Base-by-base conservation (phyloP, 2,113 vertebrate genomes). In the Vicugna pacos region DNA sequence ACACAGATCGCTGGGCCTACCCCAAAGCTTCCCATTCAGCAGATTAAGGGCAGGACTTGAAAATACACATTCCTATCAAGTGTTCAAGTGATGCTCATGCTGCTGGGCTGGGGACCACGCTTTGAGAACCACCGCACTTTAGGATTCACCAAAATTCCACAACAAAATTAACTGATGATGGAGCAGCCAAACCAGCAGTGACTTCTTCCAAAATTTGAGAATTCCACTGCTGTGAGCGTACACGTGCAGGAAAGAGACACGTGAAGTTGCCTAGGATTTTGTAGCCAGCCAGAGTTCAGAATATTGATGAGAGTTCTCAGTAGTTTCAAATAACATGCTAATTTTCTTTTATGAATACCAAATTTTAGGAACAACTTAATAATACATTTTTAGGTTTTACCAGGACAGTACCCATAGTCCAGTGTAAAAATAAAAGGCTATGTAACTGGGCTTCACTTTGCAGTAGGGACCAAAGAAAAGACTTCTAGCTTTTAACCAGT, bases 251-350 rank as follows among this genome's bases (percentile, higher is more conserved):
- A 15, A 24, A 24, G 15, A 20, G 52, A 30, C 9, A 2, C 1
- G 3, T 0, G 7, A 20, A 14, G 14, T 22, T 11, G 38, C 15
- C 20, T 5, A 14, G 24, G 12, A 0, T 7, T n/a, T 3, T 30
- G 3, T 60, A 70, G 54, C n/a, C 58, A 48, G 81, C 54, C 30
- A 1, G 77, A 14, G 54, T 35, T 75, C 56, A 69, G 75, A 79
- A 7, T 6, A 26, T 3, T 4, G 54, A 32, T 2, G 3, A 19
- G 26, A 0, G 0, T 19, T 79, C 76, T 48, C 50, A 5, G 80
- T 9, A 22, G 54, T 65, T 52, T 52, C 56, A 15, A 14, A 67
- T 13, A 32, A 8, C 6, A 13, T 1, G 48, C 48, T 60, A 3
- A 9, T 26, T 30, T 58, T 42, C 30, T 50, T 14, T 42, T 20